These are phyloP conservation scores for Lerema accius DNA, from an alignment of 1,140 invertebrate genomes.

Conservation along the genomic window DNA sequence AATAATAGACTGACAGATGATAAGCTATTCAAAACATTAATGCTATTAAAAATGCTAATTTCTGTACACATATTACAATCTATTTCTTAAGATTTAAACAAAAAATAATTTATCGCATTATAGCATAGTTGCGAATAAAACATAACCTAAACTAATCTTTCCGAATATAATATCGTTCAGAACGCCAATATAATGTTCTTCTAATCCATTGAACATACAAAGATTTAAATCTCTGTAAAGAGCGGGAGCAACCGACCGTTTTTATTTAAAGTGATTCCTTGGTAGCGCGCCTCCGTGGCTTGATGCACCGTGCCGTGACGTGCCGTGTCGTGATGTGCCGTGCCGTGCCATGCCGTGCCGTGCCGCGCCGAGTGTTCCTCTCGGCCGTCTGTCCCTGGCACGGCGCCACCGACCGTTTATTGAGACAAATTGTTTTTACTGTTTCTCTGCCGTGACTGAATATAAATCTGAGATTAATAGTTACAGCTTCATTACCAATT, in stretches of 20 bases:
- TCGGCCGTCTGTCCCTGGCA: constrained; percentile 7
- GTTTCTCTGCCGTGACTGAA: constrained; percentile 19
- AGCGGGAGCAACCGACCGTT: not conserved
- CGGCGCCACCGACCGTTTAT: constrained; percentile 22
- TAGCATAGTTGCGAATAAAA: no score
- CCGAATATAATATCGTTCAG: no score
- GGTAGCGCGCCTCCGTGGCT: no score
- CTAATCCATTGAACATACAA: not conserved
- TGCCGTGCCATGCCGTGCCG: not conserved
- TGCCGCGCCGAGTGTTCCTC: not conserved
- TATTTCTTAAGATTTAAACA: no score
- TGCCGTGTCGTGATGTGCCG: not conserved
- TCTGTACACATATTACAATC: no score
- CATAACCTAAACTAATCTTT: no score
- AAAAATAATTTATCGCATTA: no score
- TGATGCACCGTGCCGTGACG: no score
- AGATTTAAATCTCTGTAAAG: not conserved
- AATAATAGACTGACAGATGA: no score
- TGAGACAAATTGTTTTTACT: constrained; percentile 28
- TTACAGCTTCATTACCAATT: constrained; percentile 16
- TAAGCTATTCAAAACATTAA: no score
- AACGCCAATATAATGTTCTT: not conserved
- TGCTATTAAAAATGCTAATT: no score
- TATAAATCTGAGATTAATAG: constrained; percentile 5
- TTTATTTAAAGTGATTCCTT: constrained; percentile 17